Conservation (phyloP, 2,888 invertebrate genomes). For the Drosophila mimetica region DNA sequence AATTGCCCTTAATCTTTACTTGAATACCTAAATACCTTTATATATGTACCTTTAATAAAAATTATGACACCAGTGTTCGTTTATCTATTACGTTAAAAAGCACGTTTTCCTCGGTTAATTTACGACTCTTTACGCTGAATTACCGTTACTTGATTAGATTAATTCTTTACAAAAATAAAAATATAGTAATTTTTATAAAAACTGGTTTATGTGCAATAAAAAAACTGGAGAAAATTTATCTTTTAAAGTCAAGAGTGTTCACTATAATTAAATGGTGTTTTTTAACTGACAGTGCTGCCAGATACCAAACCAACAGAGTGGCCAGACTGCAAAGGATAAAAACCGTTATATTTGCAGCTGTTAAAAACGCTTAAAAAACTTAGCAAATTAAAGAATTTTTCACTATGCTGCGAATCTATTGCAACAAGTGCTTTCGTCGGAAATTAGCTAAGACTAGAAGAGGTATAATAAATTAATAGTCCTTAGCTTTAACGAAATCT, state of each 20-base stretch:
- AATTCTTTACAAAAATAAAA: neutral
- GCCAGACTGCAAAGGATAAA: neutral
- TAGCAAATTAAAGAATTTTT: neutral
- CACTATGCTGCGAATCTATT: conserved; percentile 58
- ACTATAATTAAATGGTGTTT: neutral
- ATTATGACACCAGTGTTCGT: neutral
- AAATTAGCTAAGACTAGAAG: no score
- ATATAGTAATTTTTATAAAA: neutral
- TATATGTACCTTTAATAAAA: no score
- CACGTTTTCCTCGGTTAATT: conserved; percentile 2
- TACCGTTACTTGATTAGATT: neutral
- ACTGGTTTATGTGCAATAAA: no score
- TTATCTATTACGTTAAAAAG: neutral
- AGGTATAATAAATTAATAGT: no score
- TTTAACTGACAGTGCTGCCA: conserved; percentile 28
- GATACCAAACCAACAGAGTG: neutral
- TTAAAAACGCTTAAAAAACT: neutral
- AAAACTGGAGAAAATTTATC: no score
- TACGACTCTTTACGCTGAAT: neutral
- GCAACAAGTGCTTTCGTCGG: conserved; percentile 52
- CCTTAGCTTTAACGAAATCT: no score
- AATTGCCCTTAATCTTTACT: neutral
- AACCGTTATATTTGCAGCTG: conserved; percentile 34
- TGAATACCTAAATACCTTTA: no score
- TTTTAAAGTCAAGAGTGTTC: neutral